Percentiles rank a stretch among this genome's conserved stretches.
Conservation (phyloP, 53 echinoderm and acorn worm genomes). For the Henricia sp. region DNA sequence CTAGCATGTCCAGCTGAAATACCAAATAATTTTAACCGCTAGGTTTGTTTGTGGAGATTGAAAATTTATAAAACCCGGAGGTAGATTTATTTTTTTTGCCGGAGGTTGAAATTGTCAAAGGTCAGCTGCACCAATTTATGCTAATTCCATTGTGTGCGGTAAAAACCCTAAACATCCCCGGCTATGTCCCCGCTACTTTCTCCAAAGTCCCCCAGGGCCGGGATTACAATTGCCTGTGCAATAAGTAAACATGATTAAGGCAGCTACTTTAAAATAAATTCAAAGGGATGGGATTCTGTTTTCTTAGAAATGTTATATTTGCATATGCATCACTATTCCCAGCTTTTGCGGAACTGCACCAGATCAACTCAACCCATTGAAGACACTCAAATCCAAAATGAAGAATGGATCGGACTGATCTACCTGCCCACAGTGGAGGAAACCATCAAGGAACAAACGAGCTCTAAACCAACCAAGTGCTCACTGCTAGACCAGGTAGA, state of each 20-base stretch:
- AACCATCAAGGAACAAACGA: slow-evolving; percentile 55
- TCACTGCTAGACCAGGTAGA: slow-evolving; percentile 83
- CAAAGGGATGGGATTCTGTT: too few species aligned
- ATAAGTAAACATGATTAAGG: neutral
- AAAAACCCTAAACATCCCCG: neutral
- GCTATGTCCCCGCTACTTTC: too few species aligned
- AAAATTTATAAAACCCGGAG: neutral
- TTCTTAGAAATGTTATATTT: neutral
- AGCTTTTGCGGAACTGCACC: slow-evolving; percentile 45
- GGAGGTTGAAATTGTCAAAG: neutral
- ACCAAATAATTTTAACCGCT: neutral
- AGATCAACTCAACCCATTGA: slow-evolving; percentile 56
- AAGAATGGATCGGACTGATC: slow-evolving; percentile 83
- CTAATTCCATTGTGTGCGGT: too few species aligned
- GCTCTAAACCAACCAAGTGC: slow-evolving; percentile 73
- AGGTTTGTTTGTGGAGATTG: neutral
- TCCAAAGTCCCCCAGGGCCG: too few species aligned
- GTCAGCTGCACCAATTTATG: neutral
- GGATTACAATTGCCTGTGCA: too few species aligned
- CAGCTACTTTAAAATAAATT: neutral
- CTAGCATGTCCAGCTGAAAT: neutral
- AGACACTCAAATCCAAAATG: slow-evolving; percentile 36
- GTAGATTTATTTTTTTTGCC: neutral
- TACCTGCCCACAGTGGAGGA: slow-evolving; percentile 85
- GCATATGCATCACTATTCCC: neutral